Percentiles rank a stretch among this genome's conserved stretches.
phyloP scores from a whole-genome alignment of 2,888 invertebrate species.

The Meta bourneti region DNA sequence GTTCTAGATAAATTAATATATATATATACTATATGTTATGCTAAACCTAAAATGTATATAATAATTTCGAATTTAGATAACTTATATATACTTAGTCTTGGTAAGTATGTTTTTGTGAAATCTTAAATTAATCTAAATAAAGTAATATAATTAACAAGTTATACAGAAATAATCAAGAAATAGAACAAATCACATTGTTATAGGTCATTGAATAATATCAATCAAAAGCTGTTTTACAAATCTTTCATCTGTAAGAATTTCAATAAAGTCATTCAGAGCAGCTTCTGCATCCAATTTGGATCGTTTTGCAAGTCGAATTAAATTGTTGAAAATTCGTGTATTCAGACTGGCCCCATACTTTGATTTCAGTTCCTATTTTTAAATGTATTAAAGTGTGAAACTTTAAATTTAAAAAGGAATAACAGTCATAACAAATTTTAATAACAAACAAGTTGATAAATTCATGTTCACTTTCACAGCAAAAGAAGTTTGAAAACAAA shows the following conservation, averaged over 20 bases:
- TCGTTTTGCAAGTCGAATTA: conserved; percentile 90
- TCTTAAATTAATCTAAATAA: not conserved
- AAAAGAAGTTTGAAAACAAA: not conserved
- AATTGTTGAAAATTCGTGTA: conserved; percentile 87
- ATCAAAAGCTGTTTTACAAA: conserved; percentile 72
- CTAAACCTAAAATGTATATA: not conserved
- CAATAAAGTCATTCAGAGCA: conserved; percentile 89
- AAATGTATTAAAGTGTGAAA: not conserved
- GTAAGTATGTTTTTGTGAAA: not conserved
- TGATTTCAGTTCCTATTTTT: conserved; percentile 86
- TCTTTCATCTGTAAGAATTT: conserved; percentile 87
- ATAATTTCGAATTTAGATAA: no score
- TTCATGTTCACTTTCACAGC: not conserved
- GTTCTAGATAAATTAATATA: not conserved
- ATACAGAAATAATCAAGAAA: not conserved
- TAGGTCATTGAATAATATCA: no score
- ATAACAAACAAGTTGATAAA: not conserved
- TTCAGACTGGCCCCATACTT: conserved; percentile 85
- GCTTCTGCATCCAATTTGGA: conserved; percentile 91
- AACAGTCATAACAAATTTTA: not conserved
- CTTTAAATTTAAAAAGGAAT: not conserved
- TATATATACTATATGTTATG: not conserved
- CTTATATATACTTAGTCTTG: no score
- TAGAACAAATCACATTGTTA: not conserved
- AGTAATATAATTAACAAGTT: not conserved